Base-by-base conservation (phyloP, 1,140 invertebrate species). In the Rhopalosiphum maidis region DNA sequence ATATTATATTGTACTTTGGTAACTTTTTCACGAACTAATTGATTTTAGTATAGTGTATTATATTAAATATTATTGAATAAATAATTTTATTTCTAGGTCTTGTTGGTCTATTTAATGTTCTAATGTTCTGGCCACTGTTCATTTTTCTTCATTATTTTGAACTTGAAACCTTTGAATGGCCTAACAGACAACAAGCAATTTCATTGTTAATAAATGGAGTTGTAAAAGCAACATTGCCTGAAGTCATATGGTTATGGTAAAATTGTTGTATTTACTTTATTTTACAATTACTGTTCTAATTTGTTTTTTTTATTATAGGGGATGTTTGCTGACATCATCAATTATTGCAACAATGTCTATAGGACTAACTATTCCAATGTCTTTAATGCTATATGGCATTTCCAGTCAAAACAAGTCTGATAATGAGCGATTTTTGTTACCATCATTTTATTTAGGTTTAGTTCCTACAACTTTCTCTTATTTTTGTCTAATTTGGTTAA, bases 1-100 rank as follows among this genome's bases (percentile, higher is more conserved):
- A 98, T 95, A 97, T 98, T 95, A 97, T 97, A 55, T 97, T 98
- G 96, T 98, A 98, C 95, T 98, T 98, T 96, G 98, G 97, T 97
- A 95, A 96, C 11, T n/a, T 86, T 85, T 93, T 51, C 23, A n/a
- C 22, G 5, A n/a, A 37, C 43, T 43, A 30, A 51, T 55, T 55
- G 48, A n/a, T 68, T 87, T 51, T 6, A n/a, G 11, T 60, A 60
- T 48, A 54, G 22, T 22, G 9, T 37, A 48, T 91, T 37, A 7
- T 83, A 25, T 37, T 43, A 48, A 1, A n/a, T 91, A 0, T 43
- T 60, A 46, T 51, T 91, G 1, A 22, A 54, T 83, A 41, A 43
- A n/a, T 85, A 22, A 55, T 30, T 35, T 93, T 94, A 94, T 94
- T 95, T 96, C 41, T 95, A 98, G 97, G 98, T 77, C 98, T 98